Evolutionary conservation across 1,140 invertebrate genomes (phyloP).

Genomic region (Penaeus chinensis): DNA sequence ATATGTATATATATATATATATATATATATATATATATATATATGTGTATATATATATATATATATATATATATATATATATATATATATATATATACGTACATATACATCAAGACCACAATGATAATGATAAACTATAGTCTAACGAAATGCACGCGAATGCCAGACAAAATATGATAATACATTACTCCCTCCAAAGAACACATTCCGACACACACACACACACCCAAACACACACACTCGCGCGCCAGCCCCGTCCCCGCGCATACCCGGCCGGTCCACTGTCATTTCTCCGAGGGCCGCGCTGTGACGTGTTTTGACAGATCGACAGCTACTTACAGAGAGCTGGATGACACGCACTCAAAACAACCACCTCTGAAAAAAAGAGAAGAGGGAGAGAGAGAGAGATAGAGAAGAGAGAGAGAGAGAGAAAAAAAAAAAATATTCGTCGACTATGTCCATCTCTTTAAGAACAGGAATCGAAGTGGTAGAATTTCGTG

Average conservation of each 20-base stretch:
- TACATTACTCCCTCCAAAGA: too few relatives aligned
- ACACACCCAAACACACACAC: too few relatives aligned
- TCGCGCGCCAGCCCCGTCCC: not conserved
- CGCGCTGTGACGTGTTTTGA: conserved; percentile 53
- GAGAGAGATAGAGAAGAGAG: too few relatives aligned
- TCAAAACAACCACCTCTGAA: conserved; percentile 50
- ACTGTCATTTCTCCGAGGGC: conserved; percentile 43
- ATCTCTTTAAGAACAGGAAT: conserved; percentile 52
- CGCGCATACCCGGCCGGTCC: conserved; percentile 7
- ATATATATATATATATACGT: not conserved
- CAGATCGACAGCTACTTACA: conserved; percentile 58
- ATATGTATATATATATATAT: not conserved
- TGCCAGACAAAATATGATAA: too few relatives aligned
- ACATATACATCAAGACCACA: not conserved
- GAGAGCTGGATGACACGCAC: conserved; percentile 46
- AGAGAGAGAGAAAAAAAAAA: too few relatives aligned
- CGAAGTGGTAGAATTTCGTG: not conserved
- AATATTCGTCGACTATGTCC: conserved; percentile 34
- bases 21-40: not conserved
- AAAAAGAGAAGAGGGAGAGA: conserved; percentile 20
- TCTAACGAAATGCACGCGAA: too few relatives aligned
- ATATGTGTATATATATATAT: conserved; percentile 30
- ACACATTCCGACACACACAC: too few relatives aligned
- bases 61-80: conserved; percentile 20
- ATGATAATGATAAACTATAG: too few relatives aligned